Evolutionary conservation across 2,113 vertebrate genomes (phyloP).

Genomic region (Zosterops hypoxanthus): DNA sequence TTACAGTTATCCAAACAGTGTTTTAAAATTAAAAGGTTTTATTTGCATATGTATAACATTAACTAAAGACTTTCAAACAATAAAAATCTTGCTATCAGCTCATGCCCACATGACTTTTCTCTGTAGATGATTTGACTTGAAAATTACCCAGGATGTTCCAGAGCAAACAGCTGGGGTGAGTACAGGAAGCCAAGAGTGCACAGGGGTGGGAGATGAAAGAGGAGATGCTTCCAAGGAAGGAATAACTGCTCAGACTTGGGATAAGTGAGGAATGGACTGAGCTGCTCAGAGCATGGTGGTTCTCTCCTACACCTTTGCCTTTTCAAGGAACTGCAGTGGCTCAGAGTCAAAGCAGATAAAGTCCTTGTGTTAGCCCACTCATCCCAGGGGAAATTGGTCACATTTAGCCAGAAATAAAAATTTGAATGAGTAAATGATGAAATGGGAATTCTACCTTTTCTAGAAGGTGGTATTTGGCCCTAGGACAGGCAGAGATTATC

Average conservation of each 20-base stretch:
- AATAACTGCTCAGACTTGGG: neutral
- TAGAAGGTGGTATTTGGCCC: slow-evolving; percentile 1
- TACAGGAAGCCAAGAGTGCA: neutral
- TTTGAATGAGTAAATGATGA: neutral
- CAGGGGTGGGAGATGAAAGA: neutral
- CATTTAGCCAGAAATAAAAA: neutral
- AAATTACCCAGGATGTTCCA: neutral
- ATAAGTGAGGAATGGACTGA: neutral
- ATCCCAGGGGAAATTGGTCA: neutral
- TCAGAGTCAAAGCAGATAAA: neutral
- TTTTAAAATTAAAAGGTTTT: neutral
- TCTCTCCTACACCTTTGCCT: neutral
- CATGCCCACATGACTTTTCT: neutral
- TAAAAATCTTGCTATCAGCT: neutral
- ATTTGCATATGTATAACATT: neutral
- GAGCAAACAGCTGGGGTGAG: fast-evolving
- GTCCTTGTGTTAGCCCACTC: neutral
- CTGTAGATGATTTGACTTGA: neutral
- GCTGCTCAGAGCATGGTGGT: neutral
- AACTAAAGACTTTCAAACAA: neutral
- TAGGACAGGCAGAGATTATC: slow-evolving; percentile 6
- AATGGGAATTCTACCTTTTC: slow-evolving; percentile 20
- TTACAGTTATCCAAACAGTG: neutral
- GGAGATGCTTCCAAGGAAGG: neutral
- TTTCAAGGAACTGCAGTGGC: neutral